phyloP scores from a whole-genome alignment of 2,797 vertebrate species.

The Eremophila alpestris region DNA sequence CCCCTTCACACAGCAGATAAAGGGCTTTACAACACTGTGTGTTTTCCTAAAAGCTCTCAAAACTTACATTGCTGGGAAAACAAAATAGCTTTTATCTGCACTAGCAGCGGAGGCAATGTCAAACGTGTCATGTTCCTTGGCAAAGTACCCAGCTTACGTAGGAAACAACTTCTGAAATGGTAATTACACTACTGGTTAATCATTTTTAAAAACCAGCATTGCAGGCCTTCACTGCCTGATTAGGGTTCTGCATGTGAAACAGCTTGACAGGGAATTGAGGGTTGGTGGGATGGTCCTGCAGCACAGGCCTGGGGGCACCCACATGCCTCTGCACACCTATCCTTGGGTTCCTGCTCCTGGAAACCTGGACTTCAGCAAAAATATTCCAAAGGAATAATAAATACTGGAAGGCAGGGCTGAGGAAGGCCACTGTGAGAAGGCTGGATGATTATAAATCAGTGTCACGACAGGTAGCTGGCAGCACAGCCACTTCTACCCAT shows the following conservation, averaged over 20 bases:
- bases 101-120: constrained; percentile 11
- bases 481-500: not conserved
- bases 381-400: not conserved
- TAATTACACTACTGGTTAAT: constrained; percentile 50
- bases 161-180: constrained; percentile 27
- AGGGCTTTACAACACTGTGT: constrained; percentile 21
- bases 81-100: constrained; percentile 35
- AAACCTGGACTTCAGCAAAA: not conserved
- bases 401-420: not conserved
- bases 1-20: not conserved
- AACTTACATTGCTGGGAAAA: constrained; percentile 12
- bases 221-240: not conserved
- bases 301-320: not conserved
- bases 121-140: constrained; percentile 39
- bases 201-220: not conserved
- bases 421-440: not conserved
- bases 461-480: not conserved
- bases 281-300: not conserved
- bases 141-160: constrained; percentile 14
- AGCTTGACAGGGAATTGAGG: not conserved
- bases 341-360: not conserved
- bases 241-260: not conserved
- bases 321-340: not conserved
- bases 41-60: constrained; percentile 23
- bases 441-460: not conserved